phyloP scores from a whole-genome alignment of 2,113 vertebrate species.

The Spilogale gracilis region DNA sequence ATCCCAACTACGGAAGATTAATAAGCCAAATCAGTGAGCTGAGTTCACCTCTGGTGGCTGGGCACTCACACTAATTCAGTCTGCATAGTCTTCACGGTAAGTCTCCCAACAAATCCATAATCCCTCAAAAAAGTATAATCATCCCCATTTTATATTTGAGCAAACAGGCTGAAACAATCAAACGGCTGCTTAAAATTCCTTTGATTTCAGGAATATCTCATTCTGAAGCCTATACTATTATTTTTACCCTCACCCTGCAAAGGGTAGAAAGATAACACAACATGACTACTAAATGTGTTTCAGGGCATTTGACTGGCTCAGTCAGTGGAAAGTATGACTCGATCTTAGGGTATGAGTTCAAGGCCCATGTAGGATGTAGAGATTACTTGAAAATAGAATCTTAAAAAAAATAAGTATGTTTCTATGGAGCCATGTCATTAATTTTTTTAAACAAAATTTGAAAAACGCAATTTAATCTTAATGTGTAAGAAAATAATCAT shows the following conservation, averaged over 20 bases:
- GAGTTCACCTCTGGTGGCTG: neutral
- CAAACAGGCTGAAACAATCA: neutral
- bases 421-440: neutral
- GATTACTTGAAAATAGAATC: neutral
- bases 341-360: neutral
- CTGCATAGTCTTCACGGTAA: neutral
- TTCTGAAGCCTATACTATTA: neutral
- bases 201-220: neutral
- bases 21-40: neutral
- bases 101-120: neutral
- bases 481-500: neutral
- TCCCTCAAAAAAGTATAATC: neutral
- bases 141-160: slow-evolving; percentile 4
- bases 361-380: neutral
- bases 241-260: neutral
- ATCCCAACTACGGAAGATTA: neutral
- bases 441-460: slow-evolving; percentile 3
- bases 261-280: neutral
- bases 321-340: neutral
- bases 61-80: neutral
- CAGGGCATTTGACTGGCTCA: neutral
- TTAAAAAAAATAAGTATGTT: neutral
- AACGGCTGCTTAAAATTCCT: neutral
- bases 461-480: neutral
- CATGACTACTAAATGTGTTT: neutral